Base-by-base conservation (phyloP, 2,888 invertebrate genomes). In the Capitulum mitella region DNA sequence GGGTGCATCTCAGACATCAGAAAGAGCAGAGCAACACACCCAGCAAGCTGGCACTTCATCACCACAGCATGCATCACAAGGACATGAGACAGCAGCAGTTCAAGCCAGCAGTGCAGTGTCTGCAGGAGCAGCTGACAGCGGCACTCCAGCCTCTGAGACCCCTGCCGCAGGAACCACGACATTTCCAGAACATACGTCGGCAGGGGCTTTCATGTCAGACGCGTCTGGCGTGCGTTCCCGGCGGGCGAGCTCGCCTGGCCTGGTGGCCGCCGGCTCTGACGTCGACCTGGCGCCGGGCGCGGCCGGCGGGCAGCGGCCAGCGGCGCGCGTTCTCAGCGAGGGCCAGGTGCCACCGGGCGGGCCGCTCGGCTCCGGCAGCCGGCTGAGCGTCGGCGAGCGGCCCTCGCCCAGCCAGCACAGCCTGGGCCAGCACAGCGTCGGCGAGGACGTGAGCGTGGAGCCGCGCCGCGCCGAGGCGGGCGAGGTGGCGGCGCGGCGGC, bases 371-470 rank as follows among this genome's bases (percentile, higher is more conserved):
- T 64, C 34, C 16, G 2, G 3, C 34, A 64, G 34, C 19, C 64
- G 29, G 5, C 34, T 34, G 19, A 64, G 64, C 19, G 64, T 64
- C 2, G 64, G 64, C 19, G 64, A 64, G 19, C 64, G 29, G 64
- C 64, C 34, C 10, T 26, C 32, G 32, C 64, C 34, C 14, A 70
- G 70, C 19, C 40, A 70, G 70, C 70, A 40, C 37, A 70, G 70
- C 37, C 26, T 37, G 1, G 70, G 70, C 37, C 40, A 70, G 70
- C 40, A 70, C 37, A n/a, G n/a, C 37, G 40, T 37, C 10, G 70
- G 70, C 37, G 70, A 70, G 70, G 70, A 70, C 37, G 70, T 70
- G 37, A 37, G 70, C 22, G 70, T 40, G 26, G 70, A 70, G 37
- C 40, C 40, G 6, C 40, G 10, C 26, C 34, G 64, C 34, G 70